Evolutionary conservation across 2,113 vertebrate species (phyloP).

Genomic region (Athene noctua): DNA sequence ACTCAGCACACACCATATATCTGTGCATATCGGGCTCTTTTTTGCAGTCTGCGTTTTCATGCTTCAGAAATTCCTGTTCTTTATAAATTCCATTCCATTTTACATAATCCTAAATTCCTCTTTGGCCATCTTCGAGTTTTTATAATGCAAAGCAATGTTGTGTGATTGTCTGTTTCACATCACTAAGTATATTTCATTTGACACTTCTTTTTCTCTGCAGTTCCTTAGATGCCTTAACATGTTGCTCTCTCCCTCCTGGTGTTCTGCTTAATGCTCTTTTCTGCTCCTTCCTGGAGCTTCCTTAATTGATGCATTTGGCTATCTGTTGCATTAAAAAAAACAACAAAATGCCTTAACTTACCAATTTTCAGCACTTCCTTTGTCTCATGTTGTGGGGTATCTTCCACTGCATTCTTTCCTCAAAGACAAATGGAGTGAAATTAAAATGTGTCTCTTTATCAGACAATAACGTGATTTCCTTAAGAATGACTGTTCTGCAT

Average conservation of each 20-base stretch:
- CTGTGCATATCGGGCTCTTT: background rate
- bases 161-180: slow-evolving; percentile 49
- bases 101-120: slow-evolving; percentile 49
- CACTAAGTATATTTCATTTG: slow-evolving; percentile 57
- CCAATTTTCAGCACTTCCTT: background rate
- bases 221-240: slow-evolving; percentile 34
- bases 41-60: slow-evolving; percentile 5
- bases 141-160: slow-evolving; percentile 35
- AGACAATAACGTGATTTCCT: background rate
- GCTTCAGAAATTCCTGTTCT: slow-evolving; percentile 45
- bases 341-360: background rate
- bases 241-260: slow-evolving; percentile 40
- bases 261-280: slow-evolving; percentile 53
- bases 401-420: background rate
- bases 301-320: slow-evolving; percentile 29
- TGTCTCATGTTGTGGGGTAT: background rate
- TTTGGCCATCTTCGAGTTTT: slow-evolving; percentile 21
- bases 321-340: background rate
- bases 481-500: background rate
- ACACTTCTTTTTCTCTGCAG: slow-evolving; percentile 37
- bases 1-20: background rate
- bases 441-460: background rate
- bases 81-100: slow-evolving; percentile 41
- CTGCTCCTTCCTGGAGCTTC: slow-evolving; percentile 34
- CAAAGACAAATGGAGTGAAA: background rate